Evolutionary conservation across 1,140 invertebrate genomes (phyloP).

Genomic region (Melanaphis sacchari): DNA sequence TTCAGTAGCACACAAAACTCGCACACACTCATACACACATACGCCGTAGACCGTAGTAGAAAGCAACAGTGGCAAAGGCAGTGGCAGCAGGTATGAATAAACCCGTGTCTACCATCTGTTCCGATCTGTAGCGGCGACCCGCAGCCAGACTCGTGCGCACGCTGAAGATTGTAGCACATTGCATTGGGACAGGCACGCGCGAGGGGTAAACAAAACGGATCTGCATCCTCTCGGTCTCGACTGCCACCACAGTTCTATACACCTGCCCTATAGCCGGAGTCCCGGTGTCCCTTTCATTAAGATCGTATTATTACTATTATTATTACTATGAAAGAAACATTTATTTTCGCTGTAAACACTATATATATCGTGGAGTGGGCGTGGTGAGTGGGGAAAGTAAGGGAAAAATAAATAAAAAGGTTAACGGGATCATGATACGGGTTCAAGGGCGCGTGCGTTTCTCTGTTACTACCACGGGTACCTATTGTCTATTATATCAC

Average conservation of each 20-base stretch:
- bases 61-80: slow-evolving; percentile 9
- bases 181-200: background rate
- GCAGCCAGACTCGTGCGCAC: background rate
- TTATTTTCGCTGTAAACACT: slow-evolving; percentile 15
- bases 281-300: slow-evolving; percentile 46
- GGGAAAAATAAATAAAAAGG: slow-evolving; percentile 28
- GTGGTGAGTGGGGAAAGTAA: background rate
- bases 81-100: slow-evolving; percentile 29
- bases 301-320: slow-evolving; percentile 34
- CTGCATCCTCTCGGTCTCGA: background rate
- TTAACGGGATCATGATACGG: slow-evolving; percentile 50
- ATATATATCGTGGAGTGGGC: background rate
- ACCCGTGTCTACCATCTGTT: slow-evolving; percentile 49
- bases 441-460: slow-evolving; percentile 37
- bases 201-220: background rate
- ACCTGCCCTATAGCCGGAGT: background rate
- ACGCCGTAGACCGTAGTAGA: background rate
- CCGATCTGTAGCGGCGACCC: background rate
- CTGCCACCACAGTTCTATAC: background rate
- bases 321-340: background rate
- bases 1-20: background rate
- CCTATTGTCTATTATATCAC: background rate
- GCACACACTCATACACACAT: background rate
- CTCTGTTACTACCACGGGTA: background rate
- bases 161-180: background rate